phyloP scores from a whole-genome alignment of 2,888 invertebrate species.

The Diaphora mendica region DNA sequence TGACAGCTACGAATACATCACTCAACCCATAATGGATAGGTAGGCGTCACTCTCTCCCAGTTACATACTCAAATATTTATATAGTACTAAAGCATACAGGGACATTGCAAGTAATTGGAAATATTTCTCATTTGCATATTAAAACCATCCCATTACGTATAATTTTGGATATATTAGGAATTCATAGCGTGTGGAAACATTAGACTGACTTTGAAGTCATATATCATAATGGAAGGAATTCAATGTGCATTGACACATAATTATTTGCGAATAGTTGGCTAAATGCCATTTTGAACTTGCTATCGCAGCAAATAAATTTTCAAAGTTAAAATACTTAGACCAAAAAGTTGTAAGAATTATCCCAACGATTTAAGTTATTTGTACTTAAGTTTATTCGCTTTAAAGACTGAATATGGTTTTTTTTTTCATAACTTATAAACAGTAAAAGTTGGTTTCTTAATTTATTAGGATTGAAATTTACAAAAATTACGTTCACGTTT shows the following conservation, averaged over 20 bases:
- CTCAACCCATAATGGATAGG: not conserved
- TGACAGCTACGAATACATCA: not conserved
- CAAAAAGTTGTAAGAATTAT: conserved; percentile 29
- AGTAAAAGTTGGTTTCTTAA: not conserved
- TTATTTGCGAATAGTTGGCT: conserved; percentile 33
- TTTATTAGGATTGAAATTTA: not conserved
- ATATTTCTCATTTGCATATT: conserved; percentile 2
- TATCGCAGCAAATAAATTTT: conserved; percentile 15
- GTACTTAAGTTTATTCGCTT: conserved; percentile 27
- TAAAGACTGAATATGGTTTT: not conserved
- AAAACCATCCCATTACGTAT: not conserved
- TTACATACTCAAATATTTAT: conserved; percentile 8
- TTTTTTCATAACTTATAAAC: not conserved
- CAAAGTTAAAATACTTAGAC: conserved; percentile 20
- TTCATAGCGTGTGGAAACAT: not conserved
- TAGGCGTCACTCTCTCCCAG: not conserved
- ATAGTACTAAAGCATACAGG: not conserved
- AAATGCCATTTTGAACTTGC: conserved; percentile 34
- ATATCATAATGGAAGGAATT: not conserved
- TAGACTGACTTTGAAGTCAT: too few relatives aligned
- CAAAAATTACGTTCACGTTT: too few relatives aligned
- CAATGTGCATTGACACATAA: conserved; percentile 18
- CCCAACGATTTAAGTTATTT: conserved; percentile 20
- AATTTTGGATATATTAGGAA: not conserved
- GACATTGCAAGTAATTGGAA: not conserved